Evolutionary conservation across 2,888 invertebrate genomes (phyloP), one percentile per base, ranked within the genome.

Genomic region (Danaus chrysippus): DNA sequence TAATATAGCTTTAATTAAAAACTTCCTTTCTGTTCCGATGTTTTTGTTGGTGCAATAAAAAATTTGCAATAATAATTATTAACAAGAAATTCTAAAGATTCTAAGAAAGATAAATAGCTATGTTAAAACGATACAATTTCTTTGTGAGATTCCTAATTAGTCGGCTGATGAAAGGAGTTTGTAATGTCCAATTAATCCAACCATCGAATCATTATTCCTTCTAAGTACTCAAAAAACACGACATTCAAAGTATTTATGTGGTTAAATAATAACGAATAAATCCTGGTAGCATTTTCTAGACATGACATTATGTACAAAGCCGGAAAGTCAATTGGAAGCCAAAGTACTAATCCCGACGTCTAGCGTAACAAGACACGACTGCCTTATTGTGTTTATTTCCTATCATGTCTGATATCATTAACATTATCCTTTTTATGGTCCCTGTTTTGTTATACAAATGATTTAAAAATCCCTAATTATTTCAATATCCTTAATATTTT

Each of bases 331-430:
- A 86, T 84, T 84, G 84, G 49, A 49, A 49, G 10, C 49, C 82
- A 82, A 76, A 75, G 81, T 75, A 81, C 76, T 77, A 78, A 81
- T 82, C 84, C 81, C 78, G 79, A 81, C 84, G 82, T 86, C 86
- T 85, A 86, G 85, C 84, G 83, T 81, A 83, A 79, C 81, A 76
- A 86, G 86, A 86, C 86, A 84, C 83, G 83, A 86, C 85, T 86
- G 87, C 85, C 87, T 86, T 85, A 87, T 87, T 87, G 88, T 87
- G 86, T 86, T 86, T 85, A 86, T 86, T 86, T 86, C 86, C 87
- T 86, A 86, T 81, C 84, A 84, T 86, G 85, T 86, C 87, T 85
- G 84, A 84, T 84, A 87, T 83, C 84, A 87, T 87, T 87, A 87
- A 84, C 86, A 87, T 87, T 86, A 86, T 83, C 83, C 83, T 84